Evolutionary conservation across 2,113 vertebrate genomes (phyloP), one percentile per base, ranked within the genome.

Genomic region (Rana temporaria): DNA sequence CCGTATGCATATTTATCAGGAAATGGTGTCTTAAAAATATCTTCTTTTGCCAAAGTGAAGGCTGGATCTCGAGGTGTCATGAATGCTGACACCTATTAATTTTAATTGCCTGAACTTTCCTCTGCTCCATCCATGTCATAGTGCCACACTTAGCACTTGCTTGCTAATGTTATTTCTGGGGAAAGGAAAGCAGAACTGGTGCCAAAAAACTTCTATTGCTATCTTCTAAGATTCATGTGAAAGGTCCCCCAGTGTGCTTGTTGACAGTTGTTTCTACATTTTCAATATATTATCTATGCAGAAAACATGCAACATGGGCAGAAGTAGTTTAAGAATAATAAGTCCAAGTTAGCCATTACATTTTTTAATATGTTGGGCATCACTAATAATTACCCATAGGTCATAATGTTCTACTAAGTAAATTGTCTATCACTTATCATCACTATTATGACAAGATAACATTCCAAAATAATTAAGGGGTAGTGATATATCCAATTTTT

Each of bases 11-110:
- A 82, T 72, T 82, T 82, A 56, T 74, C 53, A 74, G 60, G 59
- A 56, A 79, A 24, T 56, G 15, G 19, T 26, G 62, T 59, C 30
- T 75, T 82, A 74, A 82, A 82, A 82, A 82, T 82, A 82, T 67
- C 70, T 82, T 52, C 71, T 75, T 74, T 82, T 74, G 70, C 57
- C 70, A 82, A 59, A 30, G 63, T 75, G 62, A 52, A 42, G 30
- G 70, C 30, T 74, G 80, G 53, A 75, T 66, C 24, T 73, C 42
- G 62, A 75, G 70, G 70, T 74, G 60, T 82, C 80, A 75, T 59
- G 70, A 74, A 75, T 75, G 32, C 71, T 82, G 80, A 82, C 80
- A 82, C 70, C 70, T 82, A 82, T 82, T 82, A 82, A 75, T 82
- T 82, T 82, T 82, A 82, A 82, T 82, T 82, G 80, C 70, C 70